These are phyloP conservation scores for Phoebastria nigripes DNA, from an alignment of 2,797 vertebrate genomes.

Conservation along the genomic window DNA sequence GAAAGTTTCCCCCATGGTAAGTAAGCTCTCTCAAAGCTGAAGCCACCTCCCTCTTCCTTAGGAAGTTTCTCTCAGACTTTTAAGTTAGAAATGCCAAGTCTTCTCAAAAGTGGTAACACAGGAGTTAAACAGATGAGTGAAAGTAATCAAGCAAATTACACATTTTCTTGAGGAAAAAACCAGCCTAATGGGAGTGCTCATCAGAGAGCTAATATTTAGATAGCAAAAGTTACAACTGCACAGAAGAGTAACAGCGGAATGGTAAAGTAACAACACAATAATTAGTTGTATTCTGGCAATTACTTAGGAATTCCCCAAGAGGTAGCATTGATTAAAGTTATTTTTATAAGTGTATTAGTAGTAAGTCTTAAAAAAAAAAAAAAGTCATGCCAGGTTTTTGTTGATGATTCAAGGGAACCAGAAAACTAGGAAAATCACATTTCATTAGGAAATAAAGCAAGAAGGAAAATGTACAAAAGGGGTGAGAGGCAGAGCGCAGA, in stretches of 20 bases:
- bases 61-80: not conserved
- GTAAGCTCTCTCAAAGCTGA: not conserved
- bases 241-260: not conserved
- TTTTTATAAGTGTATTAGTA: not conserved
- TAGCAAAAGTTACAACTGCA: not conserved
- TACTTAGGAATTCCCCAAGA: constrained; percentile 32
- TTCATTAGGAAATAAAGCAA: not conserved
- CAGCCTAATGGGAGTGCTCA: not conserved
- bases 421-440: not conserved
- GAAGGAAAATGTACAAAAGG: not conserved
- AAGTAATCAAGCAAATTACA: constrained; percentile 5
- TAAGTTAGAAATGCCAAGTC: not conserved
- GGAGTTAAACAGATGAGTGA: not conserved
- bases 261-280: not conserved
- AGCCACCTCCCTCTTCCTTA: not conserved
- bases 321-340: constrained; percentile 29
- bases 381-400: not conserved
- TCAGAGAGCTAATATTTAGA: constrained; percentile 23
- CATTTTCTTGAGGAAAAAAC: not conserved
- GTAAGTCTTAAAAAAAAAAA: not conserved
- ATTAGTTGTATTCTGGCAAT: constrained; percentile 19
- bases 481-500: not conserved
- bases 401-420: not conserved
- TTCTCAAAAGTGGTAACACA: not conserved
- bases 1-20: not conserved